Percentiles rank a stretch among this genome's conserved stretches.
Conservation (phyloP, 2,888 invertebrate species). For the Chamaedrilus cognettii region DNA sequence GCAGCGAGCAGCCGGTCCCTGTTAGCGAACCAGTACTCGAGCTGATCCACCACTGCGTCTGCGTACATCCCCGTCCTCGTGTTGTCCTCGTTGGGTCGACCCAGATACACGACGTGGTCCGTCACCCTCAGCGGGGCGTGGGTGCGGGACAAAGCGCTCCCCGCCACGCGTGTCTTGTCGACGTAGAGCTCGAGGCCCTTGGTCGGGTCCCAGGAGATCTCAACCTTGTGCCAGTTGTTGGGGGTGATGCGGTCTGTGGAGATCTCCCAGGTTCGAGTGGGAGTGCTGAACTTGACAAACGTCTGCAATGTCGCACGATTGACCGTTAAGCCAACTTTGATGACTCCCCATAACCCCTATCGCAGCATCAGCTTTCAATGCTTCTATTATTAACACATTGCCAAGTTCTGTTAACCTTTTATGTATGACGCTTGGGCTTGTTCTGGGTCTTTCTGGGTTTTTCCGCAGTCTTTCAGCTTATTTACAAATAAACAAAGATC, state of each 20-base stretch:
- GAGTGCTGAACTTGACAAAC: conserved; percentile 18
- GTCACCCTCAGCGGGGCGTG: conserved; percentile 7
- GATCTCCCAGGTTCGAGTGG: conserved; percentile 49
- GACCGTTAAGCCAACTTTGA: no score
- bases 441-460: no score
- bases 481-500: no score
- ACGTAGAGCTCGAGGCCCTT: conserved; percentile 49
- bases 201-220: conserved; percentile 53
- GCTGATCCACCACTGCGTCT: conserved; percentile 48
- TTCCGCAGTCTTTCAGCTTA: no score
- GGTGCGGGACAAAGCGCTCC: background rate
- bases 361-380: no score
- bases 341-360: no score
- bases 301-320: no score
- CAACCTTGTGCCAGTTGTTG: conserved; percentile 51
- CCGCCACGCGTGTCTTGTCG: conserved; percentile 42
- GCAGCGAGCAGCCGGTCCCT: no score
- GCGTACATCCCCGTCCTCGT: conserved; percentile 17
- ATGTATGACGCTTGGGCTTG: no score
- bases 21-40: conserved; percentile 53
- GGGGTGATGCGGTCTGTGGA: conserved; percentile 38
- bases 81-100: conserved; percentile 16
- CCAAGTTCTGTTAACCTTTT: no score
- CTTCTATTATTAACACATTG: no score
- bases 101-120: conserved; percentile 19